phyloP scores from a whole-genome alignment of 2,888 invertebrate genomes.

The Cheilosia grossa region DNA sequence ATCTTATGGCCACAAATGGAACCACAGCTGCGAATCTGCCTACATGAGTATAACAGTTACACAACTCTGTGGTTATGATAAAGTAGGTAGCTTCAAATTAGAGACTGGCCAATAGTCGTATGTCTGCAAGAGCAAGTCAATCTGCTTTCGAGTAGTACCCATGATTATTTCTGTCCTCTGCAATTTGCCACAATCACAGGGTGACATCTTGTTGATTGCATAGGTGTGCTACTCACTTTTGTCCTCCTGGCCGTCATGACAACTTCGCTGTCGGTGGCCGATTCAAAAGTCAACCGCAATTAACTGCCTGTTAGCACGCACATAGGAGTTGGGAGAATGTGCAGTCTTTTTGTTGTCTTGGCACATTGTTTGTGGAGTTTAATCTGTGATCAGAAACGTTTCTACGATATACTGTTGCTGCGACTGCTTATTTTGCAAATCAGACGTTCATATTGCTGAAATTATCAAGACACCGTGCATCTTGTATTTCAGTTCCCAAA shows the following conservation, averaged over 20 bases:
- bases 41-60: neutral
- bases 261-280: slow-evolving; percentile 13
- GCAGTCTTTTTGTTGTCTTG: neutral
- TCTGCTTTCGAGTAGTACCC: slow-evolving; percentile 10
- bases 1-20: neutral
- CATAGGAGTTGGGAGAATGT: slow-evolving; percentile 22
- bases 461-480: no score
- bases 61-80: no score
- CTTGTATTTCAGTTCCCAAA: no score
- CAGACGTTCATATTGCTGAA: no score
- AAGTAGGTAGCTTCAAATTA: neutral
- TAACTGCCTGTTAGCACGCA: slow-evolving; percentile 48
- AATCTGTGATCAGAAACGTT: slow-evolving; percentile 6
- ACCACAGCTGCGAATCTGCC: slow-evolving; percentile 3
- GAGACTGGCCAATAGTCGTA: neutral
- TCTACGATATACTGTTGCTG: no score
- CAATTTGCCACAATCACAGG: slow-evolving; percentile 52
- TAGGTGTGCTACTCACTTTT: neutral
- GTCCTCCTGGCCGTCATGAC: neutral
- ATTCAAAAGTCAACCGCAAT: slow-evolving; percentile 35
- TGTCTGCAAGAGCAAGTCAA: slow-evolving; percentile 5
- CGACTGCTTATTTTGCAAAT: no score
- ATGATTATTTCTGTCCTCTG: slow-evolving; percentile 6
- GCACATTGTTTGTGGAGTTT: neutral
- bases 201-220: slow-evolving; percentile 55